A percentile compares a stretch with the other conserved stretches of the same genome.
Evolutionary conservation across 2,888 invertebrate species (phyloP).

Genomic region (Fragum fragum): DNA sequence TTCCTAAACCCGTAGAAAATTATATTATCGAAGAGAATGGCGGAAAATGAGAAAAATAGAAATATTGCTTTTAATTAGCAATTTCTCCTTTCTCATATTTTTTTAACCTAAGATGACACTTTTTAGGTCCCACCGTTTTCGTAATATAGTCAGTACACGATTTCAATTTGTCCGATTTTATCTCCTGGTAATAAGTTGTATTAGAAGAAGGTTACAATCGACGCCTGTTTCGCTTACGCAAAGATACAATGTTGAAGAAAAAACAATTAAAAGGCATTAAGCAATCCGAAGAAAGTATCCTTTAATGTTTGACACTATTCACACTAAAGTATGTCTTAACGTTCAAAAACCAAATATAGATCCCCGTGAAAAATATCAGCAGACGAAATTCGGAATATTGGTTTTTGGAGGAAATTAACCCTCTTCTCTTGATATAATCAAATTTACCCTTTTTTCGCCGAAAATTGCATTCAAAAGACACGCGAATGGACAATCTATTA

Average conservation of each 20-base stretch:
- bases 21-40: not conserved
- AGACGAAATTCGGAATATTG: conserved; percentile 8
- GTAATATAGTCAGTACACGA: no score
- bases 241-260: no score
- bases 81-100: conserved; percentile 5
- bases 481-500: no score
- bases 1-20: no score
- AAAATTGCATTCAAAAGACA: no score
- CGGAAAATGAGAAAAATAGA: not conserved
- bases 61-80: not conserved
- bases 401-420: not conserved
- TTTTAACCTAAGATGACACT: no score
- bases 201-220: no score
- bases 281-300: not conserved
- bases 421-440: conserved; percentile 1
- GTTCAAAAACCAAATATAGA: not conserved
- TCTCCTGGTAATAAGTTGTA: no score
- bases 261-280: no score
- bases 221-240: no score
- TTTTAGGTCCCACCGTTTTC: no score
- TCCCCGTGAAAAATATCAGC: conserved; percentile 1
- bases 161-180: no score
- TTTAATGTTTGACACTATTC: not conserved
- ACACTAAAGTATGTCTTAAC: not conserved
- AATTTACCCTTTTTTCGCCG: not conserved